These are phyloP conservation scores for Girardinichthys multiradiatus DNA, from an alignment of 2,113 vertebrate genomes.

Conservation along the genomic window DNA sequence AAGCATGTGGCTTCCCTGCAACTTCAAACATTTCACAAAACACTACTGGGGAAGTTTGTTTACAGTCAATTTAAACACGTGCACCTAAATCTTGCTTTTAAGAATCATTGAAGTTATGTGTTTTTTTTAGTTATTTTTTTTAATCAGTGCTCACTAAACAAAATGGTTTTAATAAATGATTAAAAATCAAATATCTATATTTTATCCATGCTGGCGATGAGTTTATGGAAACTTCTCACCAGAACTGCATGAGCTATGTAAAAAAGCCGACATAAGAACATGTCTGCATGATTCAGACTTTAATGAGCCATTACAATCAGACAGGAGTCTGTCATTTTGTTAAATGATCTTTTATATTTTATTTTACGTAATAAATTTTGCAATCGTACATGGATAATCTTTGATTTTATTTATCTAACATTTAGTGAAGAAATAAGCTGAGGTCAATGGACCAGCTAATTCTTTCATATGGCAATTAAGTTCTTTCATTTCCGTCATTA, in stretches of 20 bases:
- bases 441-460: slow-evolving; percentile 49
- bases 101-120: neutral
- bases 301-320: neutral
- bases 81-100: neutral
- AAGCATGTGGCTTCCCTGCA: too few species aligned
- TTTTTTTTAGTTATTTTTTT: too few species aligned
- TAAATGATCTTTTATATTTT: neutral
- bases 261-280: neutral
- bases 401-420: slow-evolving; percentile 33
- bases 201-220: too few species aligned
- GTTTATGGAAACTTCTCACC: too few species aligned
- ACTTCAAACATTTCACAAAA: neutral
- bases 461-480: slow-evolving; percentile 39
- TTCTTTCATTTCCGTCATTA: slow-evolving; percentile 57
- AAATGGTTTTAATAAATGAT: too few species aligned
- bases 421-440: slow-evolving; percentile 16
- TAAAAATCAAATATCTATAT: too few species aligned
- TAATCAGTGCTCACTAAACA: neutral
- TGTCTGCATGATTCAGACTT: neutral
- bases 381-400: neutral
- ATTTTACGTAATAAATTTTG: neutral
- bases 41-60: neutral
- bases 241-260: too few species aligned
- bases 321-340: neutral
- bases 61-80: neutral